A percentile compares a stretch with the other conserved stretches of the same genome.
Evolutionary conservation across 2,797 vertebrate genomes (phyloP).

Genomic region (Clarias fuscus): DNA sequence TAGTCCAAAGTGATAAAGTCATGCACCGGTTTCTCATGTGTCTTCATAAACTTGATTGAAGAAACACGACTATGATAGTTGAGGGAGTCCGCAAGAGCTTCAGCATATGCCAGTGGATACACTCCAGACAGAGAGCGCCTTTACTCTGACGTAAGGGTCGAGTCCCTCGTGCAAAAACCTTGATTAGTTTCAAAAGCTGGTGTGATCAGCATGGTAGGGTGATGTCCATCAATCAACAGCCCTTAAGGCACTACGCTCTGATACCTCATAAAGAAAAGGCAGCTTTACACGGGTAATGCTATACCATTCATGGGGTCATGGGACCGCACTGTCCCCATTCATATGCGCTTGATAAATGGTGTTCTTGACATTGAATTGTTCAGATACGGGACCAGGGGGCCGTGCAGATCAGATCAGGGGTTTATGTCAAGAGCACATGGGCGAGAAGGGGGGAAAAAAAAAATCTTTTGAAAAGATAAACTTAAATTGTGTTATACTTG

Average conservation of each 20-base stretch:
- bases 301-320: conserved; percentile 20
- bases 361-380: conserved; percentile 25
- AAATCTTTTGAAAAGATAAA: conserved; percentile 20
- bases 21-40: conserved; percentile 6
- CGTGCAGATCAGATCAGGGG: conserved; percentile 30
- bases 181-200: conserved; percentile 31
- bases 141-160: conserved; percentile 17
- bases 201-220: conserved; percentile 30
- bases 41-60: conserved; percentile 21
- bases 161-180: conserved; percentile 14
- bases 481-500: conserved; percentile 19
- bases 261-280: conserved; percentile 34
- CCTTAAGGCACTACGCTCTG: conserved; percentile 26
- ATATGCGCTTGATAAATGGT: conserved; percentile 34
- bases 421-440: conserved; percentile 7
- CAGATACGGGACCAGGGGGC: conserved; percentile 21
- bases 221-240: conserved; percentile 34
- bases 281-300: conserved; percentile 36
- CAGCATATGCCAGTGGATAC: not conserved
- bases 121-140: not conserved
- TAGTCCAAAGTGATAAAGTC: conserved; percentile 24
- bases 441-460: not conserved
- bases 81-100: not conserved
- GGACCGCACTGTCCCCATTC: conserved; percentile 33
- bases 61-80: not conserved